Conservation (phyloP, 2,113 vertebrate genomes). For the Forbesichthys agassizii region DNA sequence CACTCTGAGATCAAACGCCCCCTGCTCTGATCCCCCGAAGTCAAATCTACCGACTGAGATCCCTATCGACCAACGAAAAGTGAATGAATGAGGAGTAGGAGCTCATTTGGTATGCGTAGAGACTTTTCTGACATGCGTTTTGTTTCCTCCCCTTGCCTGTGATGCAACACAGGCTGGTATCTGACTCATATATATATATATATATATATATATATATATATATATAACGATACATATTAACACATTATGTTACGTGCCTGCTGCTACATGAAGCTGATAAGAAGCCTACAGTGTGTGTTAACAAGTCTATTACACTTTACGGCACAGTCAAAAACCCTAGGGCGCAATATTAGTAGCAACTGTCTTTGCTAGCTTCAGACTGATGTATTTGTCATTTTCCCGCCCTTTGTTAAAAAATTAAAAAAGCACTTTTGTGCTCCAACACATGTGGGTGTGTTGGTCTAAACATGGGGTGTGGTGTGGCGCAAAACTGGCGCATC, state of each 20-base stretch:
- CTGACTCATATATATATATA: not conserved
- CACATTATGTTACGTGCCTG: slow-evolving; percentile 9
- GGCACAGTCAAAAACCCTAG: slow-evolving; percentile 35
- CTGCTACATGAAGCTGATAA: not conserved
- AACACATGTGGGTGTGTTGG: too few species aligned
- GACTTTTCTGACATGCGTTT: slow-evolving; percentile 58
- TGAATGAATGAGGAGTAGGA: slow-evolving; percentile 33
- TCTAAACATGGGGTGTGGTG: too few species aligned
- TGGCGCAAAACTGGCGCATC: too few species aligned
- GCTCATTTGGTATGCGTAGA: slow-evolving; percentile 63
- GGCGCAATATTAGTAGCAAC: too few species aligned
- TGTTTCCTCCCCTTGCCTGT: slow-evolving; percentile 20
- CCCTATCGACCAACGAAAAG: slow-evolving; percentile 67
- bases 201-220: not conserved
- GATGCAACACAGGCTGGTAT: slow-evolving; percentile 54
- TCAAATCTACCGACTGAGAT: slow-evolving; percentile 70
- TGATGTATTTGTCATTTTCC: too few species aligned
- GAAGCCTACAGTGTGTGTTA: not conserved
- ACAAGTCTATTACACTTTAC: not conserved
- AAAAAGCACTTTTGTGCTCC: too few species aligned
- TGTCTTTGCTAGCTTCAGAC: too few species aligned
- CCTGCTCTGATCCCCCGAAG: slow-evolving; percentile 66
- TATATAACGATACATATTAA: slow-evolving; percentile 48
- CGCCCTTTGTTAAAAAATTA: too few species aligned
- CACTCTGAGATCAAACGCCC: slow-evolving; percentile 60